Conservation (phyloP, 2,888 invertebrate species). For the Cacoxenus indagator region DNA sequence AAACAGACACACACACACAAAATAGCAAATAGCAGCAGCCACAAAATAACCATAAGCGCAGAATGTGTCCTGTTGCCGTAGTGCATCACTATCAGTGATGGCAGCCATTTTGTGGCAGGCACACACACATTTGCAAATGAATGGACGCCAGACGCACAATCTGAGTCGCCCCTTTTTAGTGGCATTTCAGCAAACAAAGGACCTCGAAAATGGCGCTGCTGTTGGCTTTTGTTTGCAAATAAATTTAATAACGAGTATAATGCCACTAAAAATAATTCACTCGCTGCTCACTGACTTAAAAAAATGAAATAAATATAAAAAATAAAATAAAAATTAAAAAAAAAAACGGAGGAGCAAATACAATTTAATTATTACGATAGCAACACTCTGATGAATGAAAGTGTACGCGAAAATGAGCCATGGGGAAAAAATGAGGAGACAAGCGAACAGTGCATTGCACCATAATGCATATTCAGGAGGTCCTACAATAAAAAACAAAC, state of each 20-base stretch:
- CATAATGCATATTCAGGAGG: constrained; percentile 1
- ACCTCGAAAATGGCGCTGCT: neutral
- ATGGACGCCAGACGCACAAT: neutral
- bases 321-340: constrained; percentile 34
- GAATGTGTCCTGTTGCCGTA: constrained; percentile 19
- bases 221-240: constrained; percentile 59
- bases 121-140: neutral
- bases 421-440: neutral
- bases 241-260: constrained; percentile 62
- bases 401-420: neutral
- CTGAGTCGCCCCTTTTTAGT: neutral
- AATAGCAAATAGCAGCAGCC: constrained; percentile 3
- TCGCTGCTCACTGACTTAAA: neutral
- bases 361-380: constrained; percentile 21
- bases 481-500: constrained; percentile 20
- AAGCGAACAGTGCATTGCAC: neutral
- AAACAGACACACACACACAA: constrained; percentile 17
- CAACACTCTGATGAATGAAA: constrained; percentile 12
- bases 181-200: constrained; percentile 1
- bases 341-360: constrained; percentile 5
- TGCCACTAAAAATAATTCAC: constrained; percentile 57
- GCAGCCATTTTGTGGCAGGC: constrained; percentile 50
- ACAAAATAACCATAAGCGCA: constrained; percentile 2
- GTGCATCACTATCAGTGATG: constrained; percentile 33
- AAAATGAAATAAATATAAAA: constrained; percentile 26